Evolutionary conservation across 1,140 invertebrate species (phyloP).

Genomic region (Aphelinus atriplicis): DNA sequence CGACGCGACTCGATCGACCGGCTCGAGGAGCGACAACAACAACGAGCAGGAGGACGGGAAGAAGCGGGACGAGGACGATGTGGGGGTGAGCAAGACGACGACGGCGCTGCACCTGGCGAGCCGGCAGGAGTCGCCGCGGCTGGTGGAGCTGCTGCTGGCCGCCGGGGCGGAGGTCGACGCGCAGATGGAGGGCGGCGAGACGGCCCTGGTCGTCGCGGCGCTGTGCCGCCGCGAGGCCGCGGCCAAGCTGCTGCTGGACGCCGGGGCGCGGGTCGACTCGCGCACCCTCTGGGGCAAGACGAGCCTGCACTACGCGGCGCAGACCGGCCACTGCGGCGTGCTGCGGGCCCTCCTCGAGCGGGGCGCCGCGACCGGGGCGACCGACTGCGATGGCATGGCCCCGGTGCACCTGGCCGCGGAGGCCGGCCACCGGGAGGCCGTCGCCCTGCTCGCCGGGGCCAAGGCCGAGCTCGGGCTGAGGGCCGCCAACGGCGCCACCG

Average conservation of each 20-base stretch:
- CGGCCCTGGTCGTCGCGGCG: conserved; percentile 56
- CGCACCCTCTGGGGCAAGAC: conserved; percentile 23
- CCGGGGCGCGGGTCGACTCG: conserved; percentile 21
- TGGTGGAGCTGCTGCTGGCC: conserved; percentile 75
- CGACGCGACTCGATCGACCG: neutral
- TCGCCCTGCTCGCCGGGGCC: neutral
- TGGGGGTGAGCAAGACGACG: neutral
- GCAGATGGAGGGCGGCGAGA: conserved; percentile 79
- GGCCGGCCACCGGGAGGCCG: conserved; percentile 13
- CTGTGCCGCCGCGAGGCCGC: neutral
- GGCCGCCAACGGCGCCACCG: conserved; percentile 8
- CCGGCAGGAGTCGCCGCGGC: conserved; percentile 73
- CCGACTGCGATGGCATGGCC: conserved; percentile 4
- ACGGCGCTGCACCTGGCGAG: conserved; percentile 76
- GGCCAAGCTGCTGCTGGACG: conserved; percentile 11
- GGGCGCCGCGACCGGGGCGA: conserved; percentile 2
- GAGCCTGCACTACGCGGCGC: conserved; percentile 14
- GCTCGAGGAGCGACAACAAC: neutral
- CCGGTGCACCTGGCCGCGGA: conserved; percentile 22
- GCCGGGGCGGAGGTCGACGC: conserved; percentile 76
- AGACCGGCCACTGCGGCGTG: neutral
- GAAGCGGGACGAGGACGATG: conserved; percentile 1
- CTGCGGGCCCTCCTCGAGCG: neutral
- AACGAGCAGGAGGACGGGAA: neutral
- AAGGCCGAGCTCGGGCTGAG: conserved; percentile 3